Evolutionary conservation across 2,888 invertebrate genomes (phyloP).

Genomic region (Teinopalpus imperialis): DNA sequence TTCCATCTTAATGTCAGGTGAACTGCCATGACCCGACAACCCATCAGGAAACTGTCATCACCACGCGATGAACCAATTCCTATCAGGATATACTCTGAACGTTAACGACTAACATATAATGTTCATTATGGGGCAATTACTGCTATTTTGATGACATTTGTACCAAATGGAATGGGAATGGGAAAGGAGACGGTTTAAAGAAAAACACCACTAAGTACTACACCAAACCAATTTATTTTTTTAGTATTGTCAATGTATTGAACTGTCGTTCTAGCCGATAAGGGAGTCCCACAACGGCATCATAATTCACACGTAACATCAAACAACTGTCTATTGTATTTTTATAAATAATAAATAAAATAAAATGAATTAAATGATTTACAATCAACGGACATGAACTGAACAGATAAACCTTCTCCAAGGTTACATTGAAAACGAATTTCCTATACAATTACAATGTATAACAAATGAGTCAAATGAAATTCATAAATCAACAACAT

Average conservation of each 20-base stretch:
- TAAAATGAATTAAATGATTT: neutral
- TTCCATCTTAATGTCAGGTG: too few species aligned
- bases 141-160: too few species aligned
- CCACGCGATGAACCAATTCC: too few species aligned
- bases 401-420: slow-evolving; percentile 1
- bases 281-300: neutral
- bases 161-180: too few species aligned
- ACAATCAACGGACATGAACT: slow-evolving; percentile 6
- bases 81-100: too few species aligned
- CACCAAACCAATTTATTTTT: slow-evolving; percentile 70
- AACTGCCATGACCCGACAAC: too few species aligned
- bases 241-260: slow-evolving; percentile 72
- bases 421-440: slow-evolving; percentile 11
- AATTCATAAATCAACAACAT: slow-evolving; percentile 32
- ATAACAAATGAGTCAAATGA: too few species aligned
- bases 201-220: slow-evolving; percentile 42
- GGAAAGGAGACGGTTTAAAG: neutral
- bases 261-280: slow-evolving; percentile 32
- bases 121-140: too few species aligned
- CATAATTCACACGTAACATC: slow-evolving; percentile 1
- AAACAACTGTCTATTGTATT: neutral
- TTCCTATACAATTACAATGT: too few species aligned
- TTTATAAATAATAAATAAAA: neutral
- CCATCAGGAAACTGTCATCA: too few species aligned
- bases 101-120: too few species aligned